A percentile compares a stretch with the other conserved stretches of the same genome.
Evolutionary conservation across 2,113 vertebrate species (phyloP).

Genomic region (Cheilinus undulatus): DNA sequence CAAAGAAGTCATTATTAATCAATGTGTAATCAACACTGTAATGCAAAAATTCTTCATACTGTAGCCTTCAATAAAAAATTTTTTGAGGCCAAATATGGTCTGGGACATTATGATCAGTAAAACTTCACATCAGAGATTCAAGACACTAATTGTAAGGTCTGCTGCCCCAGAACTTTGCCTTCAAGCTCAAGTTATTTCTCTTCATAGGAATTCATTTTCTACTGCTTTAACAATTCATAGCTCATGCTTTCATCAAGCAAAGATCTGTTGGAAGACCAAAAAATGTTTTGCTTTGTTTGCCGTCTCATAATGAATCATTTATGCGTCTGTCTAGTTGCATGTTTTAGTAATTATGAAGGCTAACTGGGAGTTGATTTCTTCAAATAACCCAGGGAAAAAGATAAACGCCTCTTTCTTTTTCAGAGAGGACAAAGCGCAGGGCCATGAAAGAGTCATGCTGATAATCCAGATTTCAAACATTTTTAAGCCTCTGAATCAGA

Average conservation of each 20-base stretch:
- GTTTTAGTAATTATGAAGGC: conserved; percentile 52
- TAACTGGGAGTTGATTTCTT: conserved; percentile 40
- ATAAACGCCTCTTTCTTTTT: conserved; percentile 10
- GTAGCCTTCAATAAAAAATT: too few relatives aligned
- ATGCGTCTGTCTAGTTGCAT: conserved; percentile 42
- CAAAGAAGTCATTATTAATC: too few relatives aligned
- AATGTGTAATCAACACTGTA: too few relatives aligned
- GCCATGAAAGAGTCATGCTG: not conserved
- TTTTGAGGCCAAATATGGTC: too few relatives aligned
- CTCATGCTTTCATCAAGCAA: conserved; percentile 1
- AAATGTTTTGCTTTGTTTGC: conserved; percentile 39
- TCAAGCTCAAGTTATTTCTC: not conserved
- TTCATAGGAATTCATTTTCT: conserved; percentile 7
- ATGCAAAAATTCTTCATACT: too few relatives aligned
- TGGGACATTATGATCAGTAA: conserved; percentile 32
- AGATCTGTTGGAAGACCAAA: conserved; percentile 22
- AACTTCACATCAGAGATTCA: not conserved
- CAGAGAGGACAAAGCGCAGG: not conserved
- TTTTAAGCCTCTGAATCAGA: conserved; percentile 4
- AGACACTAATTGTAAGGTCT: not conserved
- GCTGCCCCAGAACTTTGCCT: conserved; percentile 14
- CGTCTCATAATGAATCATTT: conserved; percentile 41
- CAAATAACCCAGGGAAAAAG: conserved; percentile 37
- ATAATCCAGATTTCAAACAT: conserved; percentile 21
- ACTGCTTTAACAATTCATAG: not conserved